These are phyloP conservation scores for Distichodus sexfasciatus DNA, from an alignment of 2,797 vertebrate species.

Conservation along the genomic window DNA sequence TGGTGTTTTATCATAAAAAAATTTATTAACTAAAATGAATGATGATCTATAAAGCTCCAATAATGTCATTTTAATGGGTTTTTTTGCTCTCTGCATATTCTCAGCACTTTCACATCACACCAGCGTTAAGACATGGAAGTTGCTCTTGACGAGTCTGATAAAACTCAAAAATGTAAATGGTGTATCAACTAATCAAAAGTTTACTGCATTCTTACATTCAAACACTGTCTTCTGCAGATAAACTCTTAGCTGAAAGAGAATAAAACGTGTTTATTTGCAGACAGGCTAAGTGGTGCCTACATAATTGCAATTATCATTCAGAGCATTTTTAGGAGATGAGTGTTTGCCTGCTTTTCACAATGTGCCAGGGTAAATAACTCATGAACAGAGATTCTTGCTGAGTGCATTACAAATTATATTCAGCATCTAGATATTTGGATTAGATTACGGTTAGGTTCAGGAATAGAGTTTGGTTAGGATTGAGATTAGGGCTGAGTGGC, in stretches of 20 bases:
- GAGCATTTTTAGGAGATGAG: not conserved
- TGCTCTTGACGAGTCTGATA: slow-evolving; percentile 5
- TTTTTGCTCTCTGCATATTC: too few species aligned
- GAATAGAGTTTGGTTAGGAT: too few species aligned
- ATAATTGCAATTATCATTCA: not conserved
- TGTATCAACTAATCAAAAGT: not conserved
- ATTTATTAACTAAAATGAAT: too few species aligned
- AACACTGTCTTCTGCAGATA: not conserved
- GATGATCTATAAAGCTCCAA: too few species aligned
- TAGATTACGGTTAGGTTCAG: too few species aligned
- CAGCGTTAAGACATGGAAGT: too few species aligned
- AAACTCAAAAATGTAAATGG: not conserved
- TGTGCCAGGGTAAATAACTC: not conserved
- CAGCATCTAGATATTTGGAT: not conserved
- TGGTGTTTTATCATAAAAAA: too few species aligned
- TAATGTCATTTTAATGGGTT: too few species aligned
- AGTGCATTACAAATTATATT: not conserved
- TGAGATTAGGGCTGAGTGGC: too few species aligned
- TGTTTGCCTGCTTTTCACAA: not conserved
- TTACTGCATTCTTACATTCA: not conserved
- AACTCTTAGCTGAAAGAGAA: not conserved
- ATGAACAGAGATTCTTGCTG: not conserved
- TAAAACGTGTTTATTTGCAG: not conserved
- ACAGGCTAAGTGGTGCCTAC: not conserved
- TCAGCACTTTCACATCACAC: too few species aligned